phyloP scores from a whole-genome alignment of 2,888 invertebrate species.

The Exocentrus adspersus region DNA sequence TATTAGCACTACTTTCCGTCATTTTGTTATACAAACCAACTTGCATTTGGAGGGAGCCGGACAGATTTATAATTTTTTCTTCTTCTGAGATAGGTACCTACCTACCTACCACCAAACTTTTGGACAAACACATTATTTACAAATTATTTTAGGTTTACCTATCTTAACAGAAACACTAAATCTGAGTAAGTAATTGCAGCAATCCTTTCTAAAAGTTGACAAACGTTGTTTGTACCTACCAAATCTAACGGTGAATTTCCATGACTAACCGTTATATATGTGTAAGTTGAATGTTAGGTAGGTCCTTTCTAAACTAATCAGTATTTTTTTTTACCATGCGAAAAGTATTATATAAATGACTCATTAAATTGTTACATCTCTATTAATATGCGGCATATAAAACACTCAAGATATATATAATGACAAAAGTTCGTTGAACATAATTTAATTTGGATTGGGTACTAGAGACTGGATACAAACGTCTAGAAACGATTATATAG shows the following conservation, averaged over 20 bases:
- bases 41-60: too few relatives aligned
- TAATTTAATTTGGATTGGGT: not conserved
- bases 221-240: not conserved
- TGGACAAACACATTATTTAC: too few relatives aligned
- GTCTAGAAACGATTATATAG: not conserved
- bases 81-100: too few relatives aligned
- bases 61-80: too few relatives aligned
- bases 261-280: constrained; percentile 7
- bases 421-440: not conserved
- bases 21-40: too few relatives aligned
- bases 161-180: too few relatives aligned
- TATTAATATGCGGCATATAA: not conserved
- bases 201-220: too few relatives aligned
- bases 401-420: not conserved
- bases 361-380: not conserved
- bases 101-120: too few relatives aligned
- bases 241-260: constrained; percentile 3
- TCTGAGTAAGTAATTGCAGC: too few relatives aligned
- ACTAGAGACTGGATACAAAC: not conserved
- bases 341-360: not conserved
- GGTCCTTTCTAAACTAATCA: constrained; percentile 14
- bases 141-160: too few relatives aligned
- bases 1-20: too few relatives aligned
- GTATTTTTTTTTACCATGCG: not conserved
- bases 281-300: not conserved